phyloP scores from a whole-genome alignment of 2,888 invertebrate genomes.

The Papilio demoleus region DNA sequence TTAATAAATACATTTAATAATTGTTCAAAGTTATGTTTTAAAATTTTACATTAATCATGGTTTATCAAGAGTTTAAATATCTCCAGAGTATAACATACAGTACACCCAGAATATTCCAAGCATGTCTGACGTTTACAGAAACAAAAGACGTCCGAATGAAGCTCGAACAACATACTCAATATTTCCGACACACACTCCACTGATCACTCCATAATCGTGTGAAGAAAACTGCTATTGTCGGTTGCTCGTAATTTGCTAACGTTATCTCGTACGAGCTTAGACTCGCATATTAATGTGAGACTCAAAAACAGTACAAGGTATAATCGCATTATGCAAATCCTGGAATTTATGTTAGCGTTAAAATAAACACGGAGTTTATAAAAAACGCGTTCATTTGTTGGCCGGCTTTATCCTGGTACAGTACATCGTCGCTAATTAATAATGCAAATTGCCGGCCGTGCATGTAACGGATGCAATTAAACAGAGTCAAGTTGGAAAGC shows the following conservation, averaged over 20 bases:
- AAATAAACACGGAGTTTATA: constrained; percentile 39
- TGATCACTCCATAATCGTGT: constrained; percentile 29
- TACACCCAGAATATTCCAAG: too few relatives aligned
- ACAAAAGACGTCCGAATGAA: constrained; percentile 2
- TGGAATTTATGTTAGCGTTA: constrained; percentile 42
- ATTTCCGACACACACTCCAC: neutral
- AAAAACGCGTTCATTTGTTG: constrained; percentile 37
- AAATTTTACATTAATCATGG: too few relatives aligned
- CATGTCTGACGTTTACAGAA: neutral
- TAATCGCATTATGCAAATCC: constrained; percentile 45
- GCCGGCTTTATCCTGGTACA: constrained; percentile 28
- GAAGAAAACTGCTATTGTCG: constrained; percentile 38
- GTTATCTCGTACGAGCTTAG: constrained; percentile 44
- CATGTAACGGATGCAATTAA: constrained; percentile 37
- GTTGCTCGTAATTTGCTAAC: constrained; percentile 42
- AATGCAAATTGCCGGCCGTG: constrained; percentile 33
- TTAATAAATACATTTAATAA: neutral
- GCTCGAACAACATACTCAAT: constrained; percentile 13
- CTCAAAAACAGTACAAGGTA: constrained; percentile 39
- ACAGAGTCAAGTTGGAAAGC: constrained; percentile 23
- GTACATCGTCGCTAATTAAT: constrained; percentile 36
- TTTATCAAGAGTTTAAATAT: too few relatives aligned
- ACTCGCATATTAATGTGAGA: constrained; percentile 45
- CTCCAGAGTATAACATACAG: too few relatives aligned
- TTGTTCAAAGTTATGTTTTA: neutral